Evolutionary conservation across 2,888 invertebrate species (phyloP).

Genomic region (Corythucha ciliata): DNA sequence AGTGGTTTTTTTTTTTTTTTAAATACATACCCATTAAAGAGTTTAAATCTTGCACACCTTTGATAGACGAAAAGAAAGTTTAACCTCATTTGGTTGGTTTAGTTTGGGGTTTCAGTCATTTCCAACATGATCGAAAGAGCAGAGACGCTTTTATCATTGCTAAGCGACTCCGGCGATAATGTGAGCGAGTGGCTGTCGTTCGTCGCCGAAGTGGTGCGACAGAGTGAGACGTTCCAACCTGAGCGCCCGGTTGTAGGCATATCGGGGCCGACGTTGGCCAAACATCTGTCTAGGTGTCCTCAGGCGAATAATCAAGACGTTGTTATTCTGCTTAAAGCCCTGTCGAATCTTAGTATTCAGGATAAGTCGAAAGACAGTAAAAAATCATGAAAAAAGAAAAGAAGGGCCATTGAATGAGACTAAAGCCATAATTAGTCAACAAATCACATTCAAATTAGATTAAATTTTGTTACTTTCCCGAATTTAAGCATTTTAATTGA

Average conservation of each 20-base stretch:
- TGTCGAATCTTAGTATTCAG: conserved; percentile 22
- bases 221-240: conserved; percentile 12
- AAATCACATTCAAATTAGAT: too few species aligned
- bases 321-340: conserved; percentile 22
- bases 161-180: conserved; percentile 40
- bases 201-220: conserved; percentile 26
- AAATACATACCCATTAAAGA: neutral
- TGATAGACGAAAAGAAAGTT: too few species aligned
- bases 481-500: too few species aligned
- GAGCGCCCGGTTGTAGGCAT: conserved; percentile 34
- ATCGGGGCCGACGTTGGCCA: conserved; percentile 26
- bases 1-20: neutral
- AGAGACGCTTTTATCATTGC: conserved; percentile 39
- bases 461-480: too few species aligned
- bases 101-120: conserved; percentile 52
- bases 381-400: too few species aligned
- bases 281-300: conserved; percentile 25
- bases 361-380: too few species aligned
- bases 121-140: conserved; percentile 47
- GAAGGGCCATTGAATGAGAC: too few species aligned
- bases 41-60: neutral
- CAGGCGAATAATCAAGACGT: conserved; percentile 21
- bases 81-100: too few species aligned
- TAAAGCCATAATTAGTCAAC: too few species aligned
- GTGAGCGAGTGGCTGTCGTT: conserved; percentile 35